Percentiles rank a stretch among this genome's conserved stretches.
Evolutionary conservation across 2,113 vertebrate species (phyloP).

Genomic region (Corythaixoides concolor): DNA sequence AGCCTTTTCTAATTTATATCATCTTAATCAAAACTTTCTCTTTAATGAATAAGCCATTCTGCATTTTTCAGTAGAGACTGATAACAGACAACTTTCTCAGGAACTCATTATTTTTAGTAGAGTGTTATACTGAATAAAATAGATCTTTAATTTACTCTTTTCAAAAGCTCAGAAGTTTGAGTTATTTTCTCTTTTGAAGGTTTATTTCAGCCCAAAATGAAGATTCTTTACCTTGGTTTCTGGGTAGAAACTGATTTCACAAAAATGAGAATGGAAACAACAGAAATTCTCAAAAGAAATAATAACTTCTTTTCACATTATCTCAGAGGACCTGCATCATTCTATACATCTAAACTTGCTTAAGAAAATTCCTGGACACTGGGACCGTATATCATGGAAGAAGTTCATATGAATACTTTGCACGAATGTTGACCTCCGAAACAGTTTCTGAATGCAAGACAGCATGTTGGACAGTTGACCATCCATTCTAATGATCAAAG

Average conservation of each 20-base stretch:
- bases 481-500: background rate
- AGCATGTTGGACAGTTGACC: background rate
- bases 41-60: background rate
- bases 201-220: background rate
- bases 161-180: background rate
- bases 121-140: background rate
- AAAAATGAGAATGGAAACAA: background rate
- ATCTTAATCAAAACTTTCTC: background rate
- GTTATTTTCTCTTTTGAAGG: background rate
- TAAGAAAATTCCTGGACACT: background rate
- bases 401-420: background rate
- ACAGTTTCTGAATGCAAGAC: background rate
- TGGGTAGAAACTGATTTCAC: background rate
- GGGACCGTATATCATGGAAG: background rate
- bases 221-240: background rate
- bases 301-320: background rate
- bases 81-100: background rate
- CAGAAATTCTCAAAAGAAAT: background rate
- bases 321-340: background rate
- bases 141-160: background rate
- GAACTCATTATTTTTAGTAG: background rate
- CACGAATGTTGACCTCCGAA: background rate
- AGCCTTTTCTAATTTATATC: background rate
- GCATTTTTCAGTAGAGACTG: background rate
- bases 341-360: background rate